Base-by-base conservation (phyloP, 2,113 vertebrate genomes). In the Indri indri region DNA sequence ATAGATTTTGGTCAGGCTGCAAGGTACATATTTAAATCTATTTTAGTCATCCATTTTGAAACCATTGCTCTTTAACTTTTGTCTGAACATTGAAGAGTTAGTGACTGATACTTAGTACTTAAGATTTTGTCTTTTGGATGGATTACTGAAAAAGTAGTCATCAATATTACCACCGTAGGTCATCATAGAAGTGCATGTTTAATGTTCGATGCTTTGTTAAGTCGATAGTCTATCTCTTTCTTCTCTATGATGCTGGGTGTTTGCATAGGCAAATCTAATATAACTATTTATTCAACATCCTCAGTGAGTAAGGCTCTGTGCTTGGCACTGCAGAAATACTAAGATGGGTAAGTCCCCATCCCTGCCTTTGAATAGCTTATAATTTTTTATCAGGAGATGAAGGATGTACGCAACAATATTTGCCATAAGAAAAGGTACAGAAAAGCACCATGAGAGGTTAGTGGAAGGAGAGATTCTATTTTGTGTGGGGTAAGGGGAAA, bases 221-320 rank as follows among this genome's bases (percentile, higher is more conserved):
- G n/a, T 45, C 45, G 59, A 13, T 8, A 81, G 0, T 86, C 45
- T 66, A 0, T 84, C 71, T 87, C 59, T 96, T 91, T 52, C 65
- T 96, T 91, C 59, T 88, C 32, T 86, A 0, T 86, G 52, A 61
- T 95, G 45, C 23, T 92, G 45, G 59, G 14, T 3, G 18, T 94
- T 95, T 93, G 61, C 63, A 66, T 74, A 86, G 85, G 63, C 37
- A 89, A 59, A 83, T 89, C 47, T 88, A 88, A 82, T 52, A 3
- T 54, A 47, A 71, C 34, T 74, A 22, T 88, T 90, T 73, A 22
- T 88, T 92, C 80, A 95, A 16, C 85, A 22, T 32, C 23, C 40
- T 87, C 40, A 80, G 22, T 66, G 73, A 27, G 42, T 32, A 71
- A 94, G 52, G 50, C 40, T 59, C 40, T 94, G 42, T 90, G 54